A percentile compares a stretch with the other conserved stretches of the same genome.
Evolutionary conservation across 2,888 invertebrate species (phyloP).

Genomic region (Trichacis sp.): DNA sequence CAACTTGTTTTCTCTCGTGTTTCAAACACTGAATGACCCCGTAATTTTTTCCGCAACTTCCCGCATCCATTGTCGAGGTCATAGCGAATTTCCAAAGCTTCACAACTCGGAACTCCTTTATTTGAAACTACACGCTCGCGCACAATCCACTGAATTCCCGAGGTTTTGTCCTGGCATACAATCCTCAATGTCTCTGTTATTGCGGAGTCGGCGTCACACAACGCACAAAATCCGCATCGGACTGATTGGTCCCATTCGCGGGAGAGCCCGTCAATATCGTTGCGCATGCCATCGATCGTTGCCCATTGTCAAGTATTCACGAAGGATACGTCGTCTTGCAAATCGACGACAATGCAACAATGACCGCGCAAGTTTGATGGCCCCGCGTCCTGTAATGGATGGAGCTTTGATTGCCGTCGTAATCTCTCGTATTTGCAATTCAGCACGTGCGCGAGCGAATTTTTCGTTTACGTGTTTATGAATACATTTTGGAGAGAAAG

Average conservation of each 20-base stretch:
- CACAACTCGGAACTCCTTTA: too few species aligned
- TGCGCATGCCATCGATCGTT: constrained; percentile 22
- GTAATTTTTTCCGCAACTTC: too few species aligned
- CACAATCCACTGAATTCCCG: too few species aligned
- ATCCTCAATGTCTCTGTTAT: too few species aligned
- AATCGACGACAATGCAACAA: constrained; percentile 41
- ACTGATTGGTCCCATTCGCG: constrained; percentile 67
- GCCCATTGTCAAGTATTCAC: constrained; percentile 38
- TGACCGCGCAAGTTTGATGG: constrained; percentile 25
- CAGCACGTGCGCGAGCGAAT: constrained; percentile 31
- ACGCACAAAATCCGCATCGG: constrained; percentile 54
- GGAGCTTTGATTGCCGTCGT: constrained; percentile 39
- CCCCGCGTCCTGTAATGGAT: constrained; percentile 31
- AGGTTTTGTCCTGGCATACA: too few species aligned
- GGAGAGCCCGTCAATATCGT: constrained; percentile 63
- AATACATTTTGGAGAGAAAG: constrained; percentile 17
- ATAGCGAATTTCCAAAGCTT: too few species aligned
- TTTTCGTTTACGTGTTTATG: constrained; percentile 21
- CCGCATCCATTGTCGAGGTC: too few species aligned
- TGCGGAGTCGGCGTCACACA: too few species aligned
- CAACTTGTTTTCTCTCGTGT: too few species aligned
- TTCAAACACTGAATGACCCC: too few species aligned
- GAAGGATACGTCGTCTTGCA: constrained; percentile 37
- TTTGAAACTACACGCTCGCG: too few species aligned
- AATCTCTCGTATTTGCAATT: constrained; percentile 44